These are phyloP conservation scores for Takifugu rubripes DNA, from an alignment of 2,797 vertebrate genomes.

Conservation along the genomic window DNA sequence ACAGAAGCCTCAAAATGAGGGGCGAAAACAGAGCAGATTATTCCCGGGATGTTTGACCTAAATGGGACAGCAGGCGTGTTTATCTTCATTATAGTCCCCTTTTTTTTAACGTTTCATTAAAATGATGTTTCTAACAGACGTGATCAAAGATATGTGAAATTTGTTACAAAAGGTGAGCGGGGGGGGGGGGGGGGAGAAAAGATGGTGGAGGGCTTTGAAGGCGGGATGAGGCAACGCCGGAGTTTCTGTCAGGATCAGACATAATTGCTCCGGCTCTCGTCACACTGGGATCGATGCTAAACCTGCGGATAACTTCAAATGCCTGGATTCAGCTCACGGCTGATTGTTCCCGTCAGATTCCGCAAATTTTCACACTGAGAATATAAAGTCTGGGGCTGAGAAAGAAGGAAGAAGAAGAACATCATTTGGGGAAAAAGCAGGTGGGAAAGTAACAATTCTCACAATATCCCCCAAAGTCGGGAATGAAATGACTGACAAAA, in stretches of 20 bases:
- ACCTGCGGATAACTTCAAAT: conserved; percentile 50
- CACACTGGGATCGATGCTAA: conserved; percentile 55
- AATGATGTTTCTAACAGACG: background rate
- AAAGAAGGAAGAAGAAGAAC: no score
- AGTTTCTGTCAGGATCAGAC: conserved; percentile 24
- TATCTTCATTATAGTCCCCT: background rate
- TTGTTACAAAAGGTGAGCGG: background rate
- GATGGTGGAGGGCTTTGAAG: conserved; percentile 20
- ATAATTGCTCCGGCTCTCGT: conserved; percentile 55
- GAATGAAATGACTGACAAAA: conserved; percentile 31
- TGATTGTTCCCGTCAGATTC: background rate
- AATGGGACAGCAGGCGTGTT: conserved; percentile 23
- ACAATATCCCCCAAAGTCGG: conserved; percentile 17
- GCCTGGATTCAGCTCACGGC: conserved; percentile 7
- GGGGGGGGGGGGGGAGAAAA: conserved; percentile 25
- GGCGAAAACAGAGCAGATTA: conserved; percentile 31
- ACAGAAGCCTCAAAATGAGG: conserved; percentile 43
- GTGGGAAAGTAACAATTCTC: background rate
- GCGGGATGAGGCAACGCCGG: conserved; percentile 42
- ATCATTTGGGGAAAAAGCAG: no score
- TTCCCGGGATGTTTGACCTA: conserved; percentile 19
- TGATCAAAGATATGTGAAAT: background rate
- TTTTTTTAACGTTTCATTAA: background rate
- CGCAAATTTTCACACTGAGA: no score
- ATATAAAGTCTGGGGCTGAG: no score